Evolutionary conservation across 2,113 vertebrate genomes (phyloP).

Genomic region (Holacanthus passer): DNA sequence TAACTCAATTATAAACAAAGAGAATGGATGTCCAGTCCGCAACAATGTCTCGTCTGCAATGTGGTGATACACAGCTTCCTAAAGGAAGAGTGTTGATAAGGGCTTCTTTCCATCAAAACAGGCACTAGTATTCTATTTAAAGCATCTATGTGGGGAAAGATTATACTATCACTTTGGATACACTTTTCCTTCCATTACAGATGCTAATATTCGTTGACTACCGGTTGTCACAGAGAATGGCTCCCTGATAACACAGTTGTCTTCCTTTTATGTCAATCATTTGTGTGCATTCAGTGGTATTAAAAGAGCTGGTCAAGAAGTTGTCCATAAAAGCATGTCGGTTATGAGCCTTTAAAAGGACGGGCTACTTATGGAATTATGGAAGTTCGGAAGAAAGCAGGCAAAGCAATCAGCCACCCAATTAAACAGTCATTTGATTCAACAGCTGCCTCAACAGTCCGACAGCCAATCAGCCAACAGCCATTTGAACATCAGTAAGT

Average conservation of each 20-base stretch:
- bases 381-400: constrained; percentile 3
- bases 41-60: constrained; percentile 27
- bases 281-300: constrained; percentile 16
- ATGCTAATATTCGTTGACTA: constrained; percentile 2
- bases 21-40: constrained; percentile 18
- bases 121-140: constrained; percentile 8
- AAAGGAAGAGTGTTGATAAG: constrained; percentile 42
- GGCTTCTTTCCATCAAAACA: constrained; percentile 40
- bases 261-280: constrained; percentile 38
- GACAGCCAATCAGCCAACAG: constrained; percentile 44
- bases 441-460: constrained; percentile 8
- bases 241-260: constrained; percentile 29
- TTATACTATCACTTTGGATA: constrained; percentile 33
- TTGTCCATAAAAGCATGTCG: constrained; percentile 19
- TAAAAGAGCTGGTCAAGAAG: constrained; percentile 17
- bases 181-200: constrained; percentile 47
- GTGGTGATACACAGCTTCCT: constrained; percentile 30
- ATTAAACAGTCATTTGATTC: constrained; percentile 29
- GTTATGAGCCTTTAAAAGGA: constrained; percentile 21
- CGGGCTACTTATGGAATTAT: not conserved
- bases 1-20: constrained; percentile 62
- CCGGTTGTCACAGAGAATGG: constrained; percentile 16
- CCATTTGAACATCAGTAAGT: constrained; percentile 41
- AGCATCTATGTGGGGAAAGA: not conserved
- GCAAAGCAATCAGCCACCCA: constrained; percentile 25